Base-by-base conservation (phyloP, 2,888 invertebrate genomes). In the Netelia inedita region DNA sequence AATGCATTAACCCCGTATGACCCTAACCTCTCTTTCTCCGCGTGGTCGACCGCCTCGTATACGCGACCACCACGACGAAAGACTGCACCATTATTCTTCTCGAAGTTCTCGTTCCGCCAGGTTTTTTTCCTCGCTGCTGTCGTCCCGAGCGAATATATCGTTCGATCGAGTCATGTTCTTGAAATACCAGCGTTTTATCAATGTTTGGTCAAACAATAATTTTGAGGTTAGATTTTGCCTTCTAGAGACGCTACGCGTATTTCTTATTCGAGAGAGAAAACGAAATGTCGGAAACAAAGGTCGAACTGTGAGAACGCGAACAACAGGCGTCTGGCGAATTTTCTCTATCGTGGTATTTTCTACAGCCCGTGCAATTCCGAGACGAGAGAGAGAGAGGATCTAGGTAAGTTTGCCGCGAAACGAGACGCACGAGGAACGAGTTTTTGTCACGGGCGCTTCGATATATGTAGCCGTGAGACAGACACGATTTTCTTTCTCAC, bases 1-100 rank as follows among this genome's bases (percentile, higher is more conserved):
- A 53, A 63, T 78, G 75, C 84, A 84, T 86, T 86, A 85, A 86
- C 86, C 86, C 57, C 35, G 72, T 50, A 59, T 71, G 84, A 85
- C 76, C 84, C 74, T 68, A 69, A 14, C 46, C 21, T 19, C 21
- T 66, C 66, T 43, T 11, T 50, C 23, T 68, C 66, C 46, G 11
- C 21, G 11, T 8, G 11, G 46, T 74, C 50, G 28, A 74, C 28
- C 78, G 53, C 61, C 35, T 43, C 55, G 55, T 35, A 35, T 35
- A 35, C 74, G 63, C 66, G 59, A 72, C 16, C 14, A 76, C 19
- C 65, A 41, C 63, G 46, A 46, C 63, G 46, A 55, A 46, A 75
- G 50, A 57, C 69, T 23, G 3, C 53, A 41, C 79, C 57, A 75
- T 79, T 79, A 79, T 79, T 83, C 79, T 83, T 79, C n/a, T 61